These are phyloP conservation scores for Galleria mellonella DNA, from an alignment of 1,140 invertebrate species.

Conservation along the genomic window DNA sequence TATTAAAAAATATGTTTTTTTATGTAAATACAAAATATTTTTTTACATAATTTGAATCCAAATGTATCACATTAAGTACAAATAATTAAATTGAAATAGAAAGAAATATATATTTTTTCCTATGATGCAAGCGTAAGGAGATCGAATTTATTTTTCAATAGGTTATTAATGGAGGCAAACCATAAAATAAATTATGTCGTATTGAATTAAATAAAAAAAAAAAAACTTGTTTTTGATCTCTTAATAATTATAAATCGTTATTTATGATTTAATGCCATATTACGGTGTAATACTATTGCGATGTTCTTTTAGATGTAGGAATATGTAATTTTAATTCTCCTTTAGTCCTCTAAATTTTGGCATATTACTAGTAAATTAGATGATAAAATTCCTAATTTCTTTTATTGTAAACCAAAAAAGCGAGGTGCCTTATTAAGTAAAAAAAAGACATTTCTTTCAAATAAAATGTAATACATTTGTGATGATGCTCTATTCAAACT, in stretches of 20 bases:
- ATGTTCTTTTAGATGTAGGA: slow-evolving; percentile 23
- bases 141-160: no score
- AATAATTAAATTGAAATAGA: no score
- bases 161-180: neutral
- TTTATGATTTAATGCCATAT: slow-evolving; percentile 63
- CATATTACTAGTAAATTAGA: neutral
- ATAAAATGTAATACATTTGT: no score
- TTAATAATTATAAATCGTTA: slow-evolving; percentile 48
- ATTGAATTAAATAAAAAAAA: slow-evolving; percentile 4
- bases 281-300: slow-evolving; percentile 44
- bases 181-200: neutral
- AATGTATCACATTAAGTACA: no score
- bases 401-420: slow-evolving; percentile 50
- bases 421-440: slow-evolving; percentile 52
- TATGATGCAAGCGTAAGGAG: no score
- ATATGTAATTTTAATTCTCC: neutral
- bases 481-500: no score
- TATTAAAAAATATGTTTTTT: no score
- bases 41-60: no score
- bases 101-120: no score
- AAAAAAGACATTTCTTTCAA: no score
- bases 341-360: neutral
- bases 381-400: slow-evolving; percentile 9
- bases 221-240: slow-evolving; percentile 52
- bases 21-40: no score